These are phyloP conservation scores for Porites lobata DNA, from an alignment of 92 coral and sea anemone species.

Conservation along the genomic window DNA sequence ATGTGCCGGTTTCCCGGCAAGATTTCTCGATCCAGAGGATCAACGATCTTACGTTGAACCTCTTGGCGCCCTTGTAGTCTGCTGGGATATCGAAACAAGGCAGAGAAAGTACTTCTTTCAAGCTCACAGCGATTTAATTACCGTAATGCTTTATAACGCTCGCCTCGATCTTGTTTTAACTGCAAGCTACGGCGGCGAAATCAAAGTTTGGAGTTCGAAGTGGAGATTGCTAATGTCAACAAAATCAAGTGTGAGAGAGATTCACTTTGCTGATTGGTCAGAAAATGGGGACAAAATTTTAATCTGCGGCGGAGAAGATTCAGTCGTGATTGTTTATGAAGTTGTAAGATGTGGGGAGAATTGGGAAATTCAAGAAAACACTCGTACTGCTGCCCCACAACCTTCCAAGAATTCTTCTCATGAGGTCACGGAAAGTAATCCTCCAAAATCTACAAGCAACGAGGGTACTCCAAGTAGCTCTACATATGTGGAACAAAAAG, in stretches of 20 bases:
- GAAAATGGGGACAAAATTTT: slow-evolving; percentile 62
- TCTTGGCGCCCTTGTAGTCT: slow-evolving; percentile 78
- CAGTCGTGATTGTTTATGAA: slow-evolving; percentile 67
- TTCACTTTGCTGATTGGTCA: slow-evolving; percentile 81
- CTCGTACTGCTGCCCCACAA: slow-evolving; percentile 3
- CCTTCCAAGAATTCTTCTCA: neutral
- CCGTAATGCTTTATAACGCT: slow-evolving; percentile 75
- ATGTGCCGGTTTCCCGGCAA: slow-evolving; percentile 88
- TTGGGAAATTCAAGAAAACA: slow-evolving; percentile 44
- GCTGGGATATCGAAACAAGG: slow-evolving; percentile 79
- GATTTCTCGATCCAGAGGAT: slow-evolving; percentile 52
- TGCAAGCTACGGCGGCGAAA: slow-evolving; percentile 81
- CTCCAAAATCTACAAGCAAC: neutral
- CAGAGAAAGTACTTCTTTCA: slow-evolving; percentile 70
- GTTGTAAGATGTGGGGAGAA: slow-evolving; percentile 24
- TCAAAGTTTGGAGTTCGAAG: slow-evolving; percentile 80
- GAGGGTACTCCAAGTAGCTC: slow-evolving; percentile 57
- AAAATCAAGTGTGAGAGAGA: slow-evolving; percentile 44
- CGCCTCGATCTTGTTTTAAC: slow-evolving; percentile 51
- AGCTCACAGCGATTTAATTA: slow-evolving; percentile 86
- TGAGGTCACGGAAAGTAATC: neutral
- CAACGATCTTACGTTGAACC: slow-evolving; percentile 64
- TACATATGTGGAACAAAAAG: slow-evolving; percentile 78
- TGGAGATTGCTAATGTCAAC: slow-evolving; percentile 47
- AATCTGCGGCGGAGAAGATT: slow-evolving; percentile 72